These are phyloP conservation scores for Nyctereutes procyonoides DNA, from an alignment of 2,113 vertebrate species.

Conservation along the genomic window DNA sequence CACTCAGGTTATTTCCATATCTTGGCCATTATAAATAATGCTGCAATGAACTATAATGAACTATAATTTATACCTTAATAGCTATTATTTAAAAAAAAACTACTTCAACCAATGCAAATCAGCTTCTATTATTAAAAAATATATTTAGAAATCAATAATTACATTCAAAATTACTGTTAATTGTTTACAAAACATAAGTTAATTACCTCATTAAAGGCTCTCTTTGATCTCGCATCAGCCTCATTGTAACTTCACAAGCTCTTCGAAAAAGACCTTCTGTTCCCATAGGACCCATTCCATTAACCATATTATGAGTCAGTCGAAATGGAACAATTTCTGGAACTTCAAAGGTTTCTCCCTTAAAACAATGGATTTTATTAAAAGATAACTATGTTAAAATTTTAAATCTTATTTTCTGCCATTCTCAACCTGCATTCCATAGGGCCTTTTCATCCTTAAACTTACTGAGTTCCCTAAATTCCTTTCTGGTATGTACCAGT, in stretches of 20 bases:
- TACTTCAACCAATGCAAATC: slow-evolving; percentile 12
- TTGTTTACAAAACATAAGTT: slow-evolving; percentile 23
- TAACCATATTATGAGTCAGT: slow-evolving; percentile 98
- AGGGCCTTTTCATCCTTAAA: neutral
- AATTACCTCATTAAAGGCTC: slow-evolving; percentile 97
- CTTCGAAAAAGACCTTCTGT: slow-evolving; percentile 98
- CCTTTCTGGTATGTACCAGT: neutral
- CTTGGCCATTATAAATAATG: neutral
- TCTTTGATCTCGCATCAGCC: slow-evolving; percentile 97
- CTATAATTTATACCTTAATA: neutral
- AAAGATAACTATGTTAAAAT: slow-evolving; percentile 20
- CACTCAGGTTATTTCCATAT: neutral
- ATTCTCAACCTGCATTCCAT: neutral
- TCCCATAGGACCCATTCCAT: slow-evolving; percentile 99
- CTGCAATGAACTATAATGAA: neutral
- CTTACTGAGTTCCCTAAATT: neutral
- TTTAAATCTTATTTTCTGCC: slow-evolving; percentile 43
- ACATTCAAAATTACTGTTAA: slow-evolving; percentile 33
- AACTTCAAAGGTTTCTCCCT: slow-evolving; percentile 99
- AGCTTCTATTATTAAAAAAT: slow-evolving; percentile 47
- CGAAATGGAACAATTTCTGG: slow-evolving; percentile 99
- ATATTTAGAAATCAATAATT: neutral
- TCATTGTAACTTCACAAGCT: slow-evolving; percentile 97
- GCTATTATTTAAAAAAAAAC: slow-evolving; percentile 45
- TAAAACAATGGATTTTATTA: slow-evolving; percentile 67